phyloP scores from a whole-genome alignment of 2,113 vertebrate species.

The Australoheros scitulus region DNA sequence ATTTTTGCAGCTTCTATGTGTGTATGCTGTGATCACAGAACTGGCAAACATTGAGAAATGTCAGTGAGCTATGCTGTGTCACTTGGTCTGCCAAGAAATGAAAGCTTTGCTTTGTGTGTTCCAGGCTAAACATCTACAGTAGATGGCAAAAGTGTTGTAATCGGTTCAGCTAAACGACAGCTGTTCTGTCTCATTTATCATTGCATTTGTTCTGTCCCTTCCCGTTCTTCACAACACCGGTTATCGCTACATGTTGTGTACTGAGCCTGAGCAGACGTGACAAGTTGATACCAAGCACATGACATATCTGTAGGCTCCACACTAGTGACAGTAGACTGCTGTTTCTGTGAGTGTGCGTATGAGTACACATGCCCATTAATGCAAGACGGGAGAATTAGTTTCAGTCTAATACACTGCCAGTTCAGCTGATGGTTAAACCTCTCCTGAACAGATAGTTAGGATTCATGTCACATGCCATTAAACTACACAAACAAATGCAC shows the following conservation, averaged over 20 bases:
- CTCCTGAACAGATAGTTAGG: constrained; percentile 13
- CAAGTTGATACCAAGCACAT: constrained; percentile 53
- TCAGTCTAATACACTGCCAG: constrained; percentile 28
- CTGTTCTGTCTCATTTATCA: constrained; percentile 52
- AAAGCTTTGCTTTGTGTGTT: constrained; percentile 22
- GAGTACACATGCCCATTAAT: constrained; percentile 17
- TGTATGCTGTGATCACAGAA: constrained; percentile 41
- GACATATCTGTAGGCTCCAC: constrained; percentile 53
- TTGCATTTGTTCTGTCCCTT: constrained; percentile 60
- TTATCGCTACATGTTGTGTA: constrained; percentile 52
- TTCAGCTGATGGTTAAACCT: constrained; percentile 26
- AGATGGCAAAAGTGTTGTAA: constrained; percentile 50
- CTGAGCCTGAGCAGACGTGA: constrained; percentile 48
- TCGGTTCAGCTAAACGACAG: constrained; percentile 63
- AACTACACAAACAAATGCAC: background rate
- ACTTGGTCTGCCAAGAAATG: constrained; percentile 30
- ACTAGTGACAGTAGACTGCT: constrained; percentile 25
- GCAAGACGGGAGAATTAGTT: constrained; percentile 54
- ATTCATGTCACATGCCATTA: background rate
- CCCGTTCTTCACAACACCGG: constrained; percentile 31
- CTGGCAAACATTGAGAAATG: constrained; percentile 39
- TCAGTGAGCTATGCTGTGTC: constrained; percentile 43
- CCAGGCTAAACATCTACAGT: constrained; percentile 55
- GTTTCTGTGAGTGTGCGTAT: constrained; percentile 15
- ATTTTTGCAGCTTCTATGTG: background rate